Base-by-base conservation (phyloP, 2,113 vertebrate species). In the Seriola dumerili region DNA sequence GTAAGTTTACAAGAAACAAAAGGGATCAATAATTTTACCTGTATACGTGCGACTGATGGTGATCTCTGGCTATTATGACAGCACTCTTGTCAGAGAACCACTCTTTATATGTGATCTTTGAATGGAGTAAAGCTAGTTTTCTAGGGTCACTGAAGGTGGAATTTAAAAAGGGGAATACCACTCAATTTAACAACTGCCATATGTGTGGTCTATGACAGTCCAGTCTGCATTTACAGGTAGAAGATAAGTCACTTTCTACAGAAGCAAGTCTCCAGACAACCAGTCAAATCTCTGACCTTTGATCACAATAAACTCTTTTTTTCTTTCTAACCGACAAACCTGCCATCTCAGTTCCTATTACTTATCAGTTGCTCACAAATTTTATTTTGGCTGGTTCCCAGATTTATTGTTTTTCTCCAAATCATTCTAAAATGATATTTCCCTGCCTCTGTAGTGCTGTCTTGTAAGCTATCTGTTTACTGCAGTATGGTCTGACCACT, bases 101-200 rank as follows among this genome's bases (percentile, higher is more conserved):
- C 9, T 14, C 10, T 44, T 44, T 16, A 25, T 44, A 17, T 16
- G 8, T 54, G n/a, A 25, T 50, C 10, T 46, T 68, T 55, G 7
- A 36, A 68, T 40, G 25, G 19, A 40, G 44, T 25, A 38, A 40
- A 38, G 17, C 6, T 4, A 10, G 2, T 69, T 74, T 71, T 54
- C 36, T 8, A 36, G 46, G 42, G 48, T 68, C 29, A 74, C 42
- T 89, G 61, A 75, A 68, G 61, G 50, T 64, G 40, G 46, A 61
- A 48, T 29, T 65, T 71, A 71, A 76, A 65, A 46, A 68, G 78
- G 74, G 76, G 19, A 80, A 81, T 71, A 76, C 78, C 76, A 86
- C 78, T 88, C 32, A 69, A 29, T 48, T 81, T 54, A 80, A 85
- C 46, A 82, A 90, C 86, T 88, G 85, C 86, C 86, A 84, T 72